Percentiles rank a stretch among this genome's conserved stretches.
Conservation (phyloP, 2,113 vertebrate species). For the Carassius carassius region DNA sequence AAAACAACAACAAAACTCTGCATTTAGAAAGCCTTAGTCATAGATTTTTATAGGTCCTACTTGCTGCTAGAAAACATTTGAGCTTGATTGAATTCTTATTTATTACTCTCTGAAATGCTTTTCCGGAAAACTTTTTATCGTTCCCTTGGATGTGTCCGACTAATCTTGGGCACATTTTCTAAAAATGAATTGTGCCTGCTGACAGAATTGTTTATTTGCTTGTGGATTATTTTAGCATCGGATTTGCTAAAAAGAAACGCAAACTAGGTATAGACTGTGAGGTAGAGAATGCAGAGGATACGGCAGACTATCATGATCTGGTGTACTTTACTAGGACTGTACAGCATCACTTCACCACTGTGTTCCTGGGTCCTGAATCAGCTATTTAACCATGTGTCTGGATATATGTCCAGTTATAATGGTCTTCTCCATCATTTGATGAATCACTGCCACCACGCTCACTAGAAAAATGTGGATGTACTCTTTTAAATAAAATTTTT, state of each 20-base stretch:
- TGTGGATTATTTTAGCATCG: neutral
- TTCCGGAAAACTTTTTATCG: neutral
- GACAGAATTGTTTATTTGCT: neutral
- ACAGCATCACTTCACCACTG: neutral
- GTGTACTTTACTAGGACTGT: neutral
- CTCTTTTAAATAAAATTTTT: neutral
- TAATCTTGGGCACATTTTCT: neutral
- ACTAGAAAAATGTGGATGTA: neutral
- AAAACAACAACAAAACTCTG: neutral
- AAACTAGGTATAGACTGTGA: neutral
- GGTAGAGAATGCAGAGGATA: neutral
- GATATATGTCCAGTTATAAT: slow-evolving; percentile 7
- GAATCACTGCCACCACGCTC: neutral
- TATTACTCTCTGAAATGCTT: neutral
- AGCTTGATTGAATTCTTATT: neutral
- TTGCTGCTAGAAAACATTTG: neutral
- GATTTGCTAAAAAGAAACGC: neutral
- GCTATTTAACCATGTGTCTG: neutral
- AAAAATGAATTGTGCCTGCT: neutral
- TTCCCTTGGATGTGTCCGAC: neutral
- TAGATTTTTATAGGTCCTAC: neutral
- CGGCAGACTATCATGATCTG: neutral
- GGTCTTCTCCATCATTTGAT: neutral
- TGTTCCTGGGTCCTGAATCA: neutral
- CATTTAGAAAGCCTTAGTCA: neutral